phyloP scores from a whole-genome alignment of 2,113 vertebrate species.

The Hemiprocne comata region DNA sequence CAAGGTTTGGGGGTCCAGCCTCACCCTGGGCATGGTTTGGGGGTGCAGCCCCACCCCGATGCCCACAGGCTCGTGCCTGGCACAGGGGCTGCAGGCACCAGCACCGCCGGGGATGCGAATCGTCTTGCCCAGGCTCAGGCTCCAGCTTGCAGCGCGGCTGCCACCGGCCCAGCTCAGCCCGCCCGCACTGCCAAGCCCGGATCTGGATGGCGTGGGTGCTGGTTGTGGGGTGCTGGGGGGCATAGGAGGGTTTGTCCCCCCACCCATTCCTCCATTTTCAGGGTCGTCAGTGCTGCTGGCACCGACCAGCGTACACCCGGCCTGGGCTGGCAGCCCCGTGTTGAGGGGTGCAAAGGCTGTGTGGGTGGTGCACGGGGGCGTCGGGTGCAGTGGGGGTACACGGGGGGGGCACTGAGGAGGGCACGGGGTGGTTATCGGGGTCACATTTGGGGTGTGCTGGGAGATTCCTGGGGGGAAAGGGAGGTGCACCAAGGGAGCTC shows the following conservation, averaged over 20 bases:
- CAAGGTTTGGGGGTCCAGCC: neutral
- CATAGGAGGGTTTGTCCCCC: neutral
- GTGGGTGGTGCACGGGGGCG: neutral
- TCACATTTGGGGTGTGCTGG: neutral
- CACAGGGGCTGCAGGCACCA: neutral
- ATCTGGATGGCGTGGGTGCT: neutral
- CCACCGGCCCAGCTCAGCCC: neutral
- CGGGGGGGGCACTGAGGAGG: neutral
- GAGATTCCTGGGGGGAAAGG: neutral
- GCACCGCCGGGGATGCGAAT: neutral
- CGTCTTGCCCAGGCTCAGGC: constrained; percentile 53
- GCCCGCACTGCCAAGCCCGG: neutral
- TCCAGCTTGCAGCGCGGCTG: neutral
- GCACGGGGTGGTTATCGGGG: neutral
- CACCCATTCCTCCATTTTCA: neutral
- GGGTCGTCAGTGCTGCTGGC: neutral
- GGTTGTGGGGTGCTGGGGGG: neutral
- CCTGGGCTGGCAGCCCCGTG: neutral
- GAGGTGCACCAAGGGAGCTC: neutral
- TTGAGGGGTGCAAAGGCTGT: neutral
- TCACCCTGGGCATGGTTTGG: neutral
- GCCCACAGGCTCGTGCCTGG: neutral
- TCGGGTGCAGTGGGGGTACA: neutral
- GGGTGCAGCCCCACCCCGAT: neutral
- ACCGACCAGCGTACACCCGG: neutral